phyloP scores from a whole-genome alignment of 2,113 vertebrate genomes.

The Papio anubis region DNA sequence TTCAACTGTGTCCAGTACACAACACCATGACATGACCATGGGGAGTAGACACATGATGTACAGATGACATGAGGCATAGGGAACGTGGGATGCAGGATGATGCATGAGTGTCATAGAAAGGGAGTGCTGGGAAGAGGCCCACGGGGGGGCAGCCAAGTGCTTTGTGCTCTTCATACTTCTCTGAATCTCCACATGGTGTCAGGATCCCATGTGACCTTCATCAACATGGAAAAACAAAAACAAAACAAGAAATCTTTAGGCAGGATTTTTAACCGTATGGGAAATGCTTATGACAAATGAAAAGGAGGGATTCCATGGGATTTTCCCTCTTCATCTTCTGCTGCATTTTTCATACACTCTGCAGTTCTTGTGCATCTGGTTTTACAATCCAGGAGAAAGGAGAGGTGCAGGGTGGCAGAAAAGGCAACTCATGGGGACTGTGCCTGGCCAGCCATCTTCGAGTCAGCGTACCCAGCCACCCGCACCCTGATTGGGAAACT shows the following conservation, averaged over 20 bases:
- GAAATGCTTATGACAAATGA: not conserved
- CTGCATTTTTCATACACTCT: not conserved
- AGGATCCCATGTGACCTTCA: not conserved
- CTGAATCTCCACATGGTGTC: not conserved
- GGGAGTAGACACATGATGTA: not conserved
- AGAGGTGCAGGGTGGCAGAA: not conserved
- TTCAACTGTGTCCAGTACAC: not conserved
- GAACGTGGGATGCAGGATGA: not conserved
- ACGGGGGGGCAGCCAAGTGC: too few relatives aligned
- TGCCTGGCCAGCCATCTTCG: not conserved
- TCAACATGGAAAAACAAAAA: not conserved
- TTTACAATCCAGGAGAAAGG: not conserved
- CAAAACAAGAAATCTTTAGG: not conserved
- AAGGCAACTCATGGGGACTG: not conserved
- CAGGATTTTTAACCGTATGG: not conserved
- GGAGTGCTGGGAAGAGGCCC: not conserved
- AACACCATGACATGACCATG: not conserved
- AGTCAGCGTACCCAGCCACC: not conserved
- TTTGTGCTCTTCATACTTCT: not conserved
- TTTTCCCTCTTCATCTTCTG: not conserved
- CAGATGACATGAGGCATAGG: not conserved
- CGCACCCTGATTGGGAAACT: not conserved
- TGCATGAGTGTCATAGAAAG: not conserved
- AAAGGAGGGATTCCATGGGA: not conserved
- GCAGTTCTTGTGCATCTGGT: not conserved